These are phyloP conservation scores for Panopea generosa DNA, from an alignment of 2,888 invertebrate species.

Conservation along the genomic window DNA sequence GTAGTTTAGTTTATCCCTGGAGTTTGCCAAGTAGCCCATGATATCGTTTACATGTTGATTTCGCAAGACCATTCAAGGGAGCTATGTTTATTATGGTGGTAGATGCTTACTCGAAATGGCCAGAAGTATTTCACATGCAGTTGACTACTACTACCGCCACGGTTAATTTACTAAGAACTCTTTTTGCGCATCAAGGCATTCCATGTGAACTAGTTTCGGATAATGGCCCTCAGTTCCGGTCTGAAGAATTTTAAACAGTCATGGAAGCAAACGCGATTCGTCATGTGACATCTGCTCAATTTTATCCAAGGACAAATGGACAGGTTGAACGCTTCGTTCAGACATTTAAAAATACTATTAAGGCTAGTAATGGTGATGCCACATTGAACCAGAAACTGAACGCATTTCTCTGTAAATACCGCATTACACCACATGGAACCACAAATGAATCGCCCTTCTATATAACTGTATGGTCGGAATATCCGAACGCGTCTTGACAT, in stretches of 20 bases:
- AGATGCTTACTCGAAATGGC: slow-evolving; percentile 85
- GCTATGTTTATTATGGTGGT: slow-evolving; percentile 82
- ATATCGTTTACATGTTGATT: slow-evolving; percentile 84
- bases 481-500: too few relatives aligned
- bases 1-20: slow-evolving; percentile 72
- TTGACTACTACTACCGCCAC: slow-evolving; percentile 29
- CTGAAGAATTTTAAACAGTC: slow-evolving; percentile 46
- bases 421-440: too few relatives aligned
- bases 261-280: slow-evolving; percentile 46
- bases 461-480: too few relatives aligned
- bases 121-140: slow-evolving; percentile 76
- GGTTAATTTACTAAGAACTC: slow-evolving; percentile 33
- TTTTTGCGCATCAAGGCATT: slow-evolving; percentile 53
- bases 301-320: slow-evolving; percentile 43
- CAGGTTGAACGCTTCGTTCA: neutral
- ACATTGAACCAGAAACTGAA: too few relatives aligned
- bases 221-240: slow-evolving; percentile 57
- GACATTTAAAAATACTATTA: neutral
- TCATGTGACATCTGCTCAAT: too few relatives aligned
- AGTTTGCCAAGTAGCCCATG: slow-evolving; percentile 71
- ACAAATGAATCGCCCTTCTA: too few relatives aligned
- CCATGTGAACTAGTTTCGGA: too few relatives aligned
- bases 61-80: too few relatives aligned
- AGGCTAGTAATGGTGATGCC: too few relatives aligned
- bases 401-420: too few relatives aligned